Base-by-base conservation (phyloP, 2,888 invertebrate species). In the Athalia rosae region DNA sequence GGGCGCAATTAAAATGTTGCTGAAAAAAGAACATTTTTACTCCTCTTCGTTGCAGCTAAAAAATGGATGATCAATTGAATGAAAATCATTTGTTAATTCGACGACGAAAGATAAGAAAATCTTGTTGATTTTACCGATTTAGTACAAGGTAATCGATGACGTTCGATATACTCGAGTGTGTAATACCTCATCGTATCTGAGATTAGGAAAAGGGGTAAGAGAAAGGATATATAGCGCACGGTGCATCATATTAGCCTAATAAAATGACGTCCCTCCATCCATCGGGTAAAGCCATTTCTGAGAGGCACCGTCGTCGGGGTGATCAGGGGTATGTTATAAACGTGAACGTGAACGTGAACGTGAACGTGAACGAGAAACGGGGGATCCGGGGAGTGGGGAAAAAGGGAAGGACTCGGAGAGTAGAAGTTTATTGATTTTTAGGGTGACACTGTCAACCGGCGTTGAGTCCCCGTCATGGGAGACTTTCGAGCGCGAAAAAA, bases 361-460 rank as follows among this genome's bases (percentile, higher is more conserved):
- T 78, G 28, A 28, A 28, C 28, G 28, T 28, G 28, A 28, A 28
- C 28, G 28, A 28, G 28, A 79, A 53, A 61, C 79, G 67, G 66
- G 66, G 62, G 58, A 56, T 45, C 66, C 58, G 89, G 89, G 90
- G 88, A 88, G 88, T 88, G 89, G 89, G 89, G 28, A 28, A 28
- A 28, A 28, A 28, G 28, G 28, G 84, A 84, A 85, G 86, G 85
- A 85, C 89, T 89, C 90, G 90, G 91, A 91, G 91, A 89, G 90
- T 88, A 87, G 90, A 91, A 91, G 91, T 91, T 92, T 92, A 93
- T 93, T 92, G 92, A 92, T 93, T 93, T 92, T 92, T 92, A 92
- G 92, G 92, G 92, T 92, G 92, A 93, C 92, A 92, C 91, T 92
- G 92, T 92, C 92, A 92, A 92, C 91, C 90, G 90, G 89, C 91